Conservation (phyloP, 2,797 vertebrate genomes). For the Hoplostethus mediterraneus region DNA sequence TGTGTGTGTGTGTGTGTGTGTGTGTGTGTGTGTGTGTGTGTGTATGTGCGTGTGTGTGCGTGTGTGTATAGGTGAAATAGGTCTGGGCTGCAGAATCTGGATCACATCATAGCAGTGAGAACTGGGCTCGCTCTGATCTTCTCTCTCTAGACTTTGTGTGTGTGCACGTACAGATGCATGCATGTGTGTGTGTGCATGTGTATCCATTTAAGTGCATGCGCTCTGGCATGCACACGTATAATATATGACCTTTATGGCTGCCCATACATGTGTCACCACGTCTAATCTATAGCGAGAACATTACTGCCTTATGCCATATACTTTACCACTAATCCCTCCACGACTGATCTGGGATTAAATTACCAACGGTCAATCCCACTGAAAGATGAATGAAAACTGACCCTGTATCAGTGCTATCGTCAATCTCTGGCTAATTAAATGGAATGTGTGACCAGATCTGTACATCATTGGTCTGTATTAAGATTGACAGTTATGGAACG, state of each 20-base stretch:
- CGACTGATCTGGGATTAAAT: constrained; percentile 66
- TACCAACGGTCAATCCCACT: constrained; percentile 67
- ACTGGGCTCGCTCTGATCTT: constrained; percentile 37
- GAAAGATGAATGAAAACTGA: constrained; percentile 54
- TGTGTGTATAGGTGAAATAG: neutral
- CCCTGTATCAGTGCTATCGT: constrained; percentile 43
- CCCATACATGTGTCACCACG: constrained; percentile 56
- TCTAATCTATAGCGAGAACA: constrained; percentile 67
- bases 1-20: constrained; percentile 9
- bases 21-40: constrained; percentile 12
- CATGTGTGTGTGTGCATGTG: neutral
- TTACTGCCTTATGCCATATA: constrained; percentile 63
- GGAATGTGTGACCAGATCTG: constrained; percentile 70
- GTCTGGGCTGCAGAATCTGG: constrained; percentile 7
- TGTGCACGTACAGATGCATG: neutral
- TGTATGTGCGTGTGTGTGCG: neutral
- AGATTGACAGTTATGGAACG: constrained; percentile 34
- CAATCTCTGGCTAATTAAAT: constrained; percentile 62
- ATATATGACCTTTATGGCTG: constrained; percentile 25
- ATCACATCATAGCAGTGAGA: constrained; percentile 39
- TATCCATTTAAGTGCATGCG: neutral
- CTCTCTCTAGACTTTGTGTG: constrained; percentile 16
- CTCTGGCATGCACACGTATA: constrained; percentile 1
- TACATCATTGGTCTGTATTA: constrained; percentile 51
- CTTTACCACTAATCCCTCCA: constrained; percentile 66